Conservation (phyloP, 2,797 vertebrate genomes). For the Fundulus diaphanus region DNA sequence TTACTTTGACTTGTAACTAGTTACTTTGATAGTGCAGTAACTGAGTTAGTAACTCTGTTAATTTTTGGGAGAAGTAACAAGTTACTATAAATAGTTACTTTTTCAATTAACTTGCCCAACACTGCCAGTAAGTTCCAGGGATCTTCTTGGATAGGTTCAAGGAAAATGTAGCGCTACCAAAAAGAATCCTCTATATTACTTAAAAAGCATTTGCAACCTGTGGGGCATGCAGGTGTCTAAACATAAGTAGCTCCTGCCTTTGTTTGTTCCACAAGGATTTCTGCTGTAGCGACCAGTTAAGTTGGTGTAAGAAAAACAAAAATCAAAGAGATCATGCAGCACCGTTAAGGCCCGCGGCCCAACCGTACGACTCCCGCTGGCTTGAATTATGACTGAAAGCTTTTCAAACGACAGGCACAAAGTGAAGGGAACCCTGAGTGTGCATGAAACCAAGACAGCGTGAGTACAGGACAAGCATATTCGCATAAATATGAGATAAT, state of each 20-base stretch:
- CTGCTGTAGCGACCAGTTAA: conserved; percentile 43
- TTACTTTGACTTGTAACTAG: no score
- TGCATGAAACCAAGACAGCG: conserved; percentile 50
- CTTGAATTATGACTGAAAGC: conserved; percentile 76
- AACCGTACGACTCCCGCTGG: conserved; percentile 68
- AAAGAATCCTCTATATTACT: conserved; percentile 48
- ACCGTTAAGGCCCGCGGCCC: conserved; percentile 53
- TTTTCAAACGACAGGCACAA: conserved; percentile 39
- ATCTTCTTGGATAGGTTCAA: neutral
- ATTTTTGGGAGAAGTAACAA: no score
- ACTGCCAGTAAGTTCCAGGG: neutral
- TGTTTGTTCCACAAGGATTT: conserved; percentile 2
- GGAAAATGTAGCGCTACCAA: neutral
- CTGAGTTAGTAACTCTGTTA: no score
- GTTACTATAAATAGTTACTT: no score
- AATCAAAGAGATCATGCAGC: conserved; percentile 67
- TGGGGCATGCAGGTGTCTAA: conserved; percentile 62
- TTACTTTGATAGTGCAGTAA: no score
- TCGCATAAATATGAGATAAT: conserved; percentile 80
- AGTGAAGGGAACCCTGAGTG: conserved; percentile 63
- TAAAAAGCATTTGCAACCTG: conserved; percentile 57
- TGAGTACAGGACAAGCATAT: conserved; percentile 63
- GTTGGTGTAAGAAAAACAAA: conserved; percentile 12
- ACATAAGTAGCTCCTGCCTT: conserved; percentile 53
- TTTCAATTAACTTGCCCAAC: no score